Conservation (phyloP, 2,113 vertebrate genomes). For the Chionis minor region DNA sequence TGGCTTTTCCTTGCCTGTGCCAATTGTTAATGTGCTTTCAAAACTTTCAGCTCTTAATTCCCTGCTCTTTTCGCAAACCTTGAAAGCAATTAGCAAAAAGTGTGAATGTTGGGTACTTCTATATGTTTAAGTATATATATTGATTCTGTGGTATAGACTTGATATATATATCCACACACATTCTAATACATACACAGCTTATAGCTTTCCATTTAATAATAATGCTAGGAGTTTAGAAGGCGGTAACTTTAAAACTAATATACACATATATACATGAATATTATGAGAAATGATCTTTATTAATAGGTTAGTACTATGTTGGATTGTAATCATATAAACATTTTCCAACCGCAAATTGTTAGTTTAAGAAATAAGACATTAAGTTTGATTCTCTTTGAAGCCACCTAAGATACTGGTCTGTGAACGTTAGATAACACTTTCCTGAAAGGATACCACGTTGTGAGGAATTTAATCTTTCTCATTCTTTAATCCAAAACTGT, state of each 20-base stretch:
- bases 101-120: background rate
- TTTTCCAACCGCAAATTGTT: background rate
- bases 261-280: background rate
- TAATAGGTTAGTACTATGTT: constrained; percentile 2
- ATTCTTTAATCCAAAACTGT: background rate
- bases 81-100: background rate
- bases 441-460: background rate
- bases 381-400: background rate
- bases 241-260: background rate
- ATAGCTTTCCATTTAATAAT: background rate
- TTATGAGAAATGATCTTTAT: background rate
- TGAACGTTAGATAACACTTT: background rate
- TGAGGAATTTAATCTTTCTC: background rate
- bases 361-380: background rate
- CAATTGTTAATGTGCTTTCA: background rate
- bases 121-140: background rate
- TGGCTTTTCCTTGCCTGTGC: background rate
- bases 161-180: background rate
- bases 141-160: background rate
- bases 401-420: background rate
- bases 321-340: background rate
- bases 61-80: background rate
- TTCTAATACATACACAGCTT: background rate
- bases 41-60: background rate
- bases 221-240: background rate